These are phyloP conservation scores for Danaus melanippus DNA, from an alignment of 1,140 invertebrate species.

Conservation along the genomic window DNA sequence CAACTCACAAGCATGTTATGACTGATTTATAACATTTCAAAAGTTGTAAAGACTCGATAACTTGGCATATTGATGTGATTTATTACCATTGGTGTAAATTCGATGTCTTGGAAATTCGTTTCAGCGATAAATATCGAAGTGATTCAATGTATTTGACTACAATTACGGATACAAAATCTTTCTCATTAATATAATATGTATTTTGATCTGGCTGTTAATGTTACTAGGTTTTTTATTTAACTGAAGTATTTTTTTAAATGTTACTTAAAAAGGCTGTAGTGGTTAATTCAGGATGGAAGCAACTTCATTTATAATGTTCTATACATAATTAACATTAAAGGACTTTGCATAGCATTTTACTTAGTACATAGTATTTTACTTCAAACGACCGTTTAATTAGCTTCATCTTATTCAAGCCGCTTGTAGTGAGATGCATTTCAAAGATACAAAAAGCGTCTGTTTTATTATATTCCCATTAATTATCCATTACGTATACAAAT, in stretches of 20 bases:
- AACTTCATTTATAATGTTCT: too few relatives aligned
- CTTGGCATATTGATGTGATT: slow-evolving; percentile 15
- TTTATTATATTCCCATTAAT: slow-evolving; percentile 17
- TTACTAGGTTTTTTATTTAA: not conserved
- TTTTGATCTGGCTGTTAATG: too few relatives aligned
- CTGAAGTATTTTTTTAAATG: not conserved
- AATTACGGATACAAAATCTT: too few relatives aligned
- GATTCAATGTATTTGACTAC: too few relatives aligned
- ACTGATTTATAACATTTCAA: slow-evolving; percentile 14
- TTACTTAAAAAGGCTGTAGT: not conserved
- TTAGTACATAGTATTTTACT: too few relatives aligned
- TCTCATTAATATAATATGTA: too few relatives aligned
- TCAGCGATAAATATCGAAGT: too few relatives aligned
- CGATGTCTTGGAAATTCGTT: too few relatives aligned
- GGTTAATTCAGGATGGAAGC: too few relatives aligned
- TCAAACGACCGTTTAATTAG: too few relatives aligned
- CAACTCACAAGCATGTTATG: slow-evolving; percentile 17
- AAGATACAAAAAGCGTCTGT: slow-evolving; percentile 8
- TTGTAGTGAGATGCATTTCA: slow-evolving; percentile 4
- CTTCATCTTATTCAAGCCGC: not conserved
- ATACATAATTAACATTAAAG: too few relatives aligned
- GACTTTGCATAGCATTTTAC: too few relatives aligned
- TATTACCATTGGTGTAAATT: slow-evolving; percentile 1
- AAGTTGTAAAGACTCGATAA: slow-evolving; percentile 15
- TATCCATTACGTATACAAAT: slow-evolving; percentile 12